Percentiles rank a stretch among this genome's conserved stretches.
phyloP scores from a whole-genome alignment of 1,140 invertebrate species.

The Leptinotarsa lineolata region DNA sequence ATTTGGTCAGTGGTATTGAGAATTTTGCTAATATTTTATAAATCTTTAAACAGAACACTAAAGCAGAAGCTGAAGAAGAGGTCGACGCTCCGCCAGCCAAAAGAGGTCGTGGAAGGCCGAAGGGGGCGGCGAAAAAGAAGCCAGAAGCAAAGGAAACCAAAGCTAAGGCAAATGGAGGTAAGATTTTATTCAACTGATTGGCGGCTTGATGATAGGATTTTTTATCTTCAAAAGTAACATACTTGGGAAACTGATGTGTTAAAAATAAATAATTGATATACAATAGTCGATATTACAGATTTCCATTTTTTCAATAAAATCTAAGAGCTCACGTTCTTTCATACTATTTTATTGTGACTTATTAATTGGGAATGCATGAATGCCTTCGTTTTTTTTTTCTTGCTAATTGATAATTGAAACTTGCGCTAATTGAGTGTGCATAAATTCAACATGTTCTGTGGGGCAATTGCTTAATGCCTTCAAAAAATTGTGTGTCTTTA shows the following conservation, averaged over 20 bases:
- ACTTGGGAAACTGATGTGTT: background rate
- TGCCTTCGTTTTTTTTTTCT: too few species aligned
- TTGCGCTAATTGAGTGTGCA: too few species aligned
- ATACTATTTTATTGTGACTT: too few species aligned
- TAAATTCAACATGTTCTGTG: too few species aligned
- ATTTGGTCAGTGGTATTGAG: background rate
- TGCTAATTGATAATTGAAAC: background rate
- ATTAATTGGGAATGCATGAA: too few species aligned
- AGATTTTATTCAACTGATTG: constrained; percentile 14
- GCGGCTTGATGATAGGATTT: background rate
- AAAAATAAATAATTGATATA: background rate
- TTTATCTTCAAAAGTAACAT: background rate
- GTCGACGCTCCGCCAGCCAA: constrained; percentile 37
- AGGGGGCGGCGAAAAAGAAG: constrained; percentile 34
- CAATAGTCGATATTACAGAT: too few species aligned
- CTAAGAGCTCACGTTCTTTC: too few species aligned
- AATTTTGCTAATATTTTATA: background rate
- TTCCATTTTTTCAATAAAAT: too few species aligned
- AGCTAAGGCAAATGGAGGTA: constrained; percentile 40
- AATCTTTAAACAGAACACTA: constrained; percentile 22
- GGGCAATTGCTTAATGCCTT: too few species aligned
- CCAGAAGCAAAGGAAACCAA: constrained; percentile 19
- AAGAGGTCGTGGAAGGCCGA: constrained; percentile 42
- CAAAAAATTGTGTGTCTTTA: too few species aligned
- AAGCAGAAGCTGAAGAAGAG: constrained; percentile 36